Conservation (phyloP, 1,140 invertebrate genomes). For the Zaprionus inermis region DNA sequence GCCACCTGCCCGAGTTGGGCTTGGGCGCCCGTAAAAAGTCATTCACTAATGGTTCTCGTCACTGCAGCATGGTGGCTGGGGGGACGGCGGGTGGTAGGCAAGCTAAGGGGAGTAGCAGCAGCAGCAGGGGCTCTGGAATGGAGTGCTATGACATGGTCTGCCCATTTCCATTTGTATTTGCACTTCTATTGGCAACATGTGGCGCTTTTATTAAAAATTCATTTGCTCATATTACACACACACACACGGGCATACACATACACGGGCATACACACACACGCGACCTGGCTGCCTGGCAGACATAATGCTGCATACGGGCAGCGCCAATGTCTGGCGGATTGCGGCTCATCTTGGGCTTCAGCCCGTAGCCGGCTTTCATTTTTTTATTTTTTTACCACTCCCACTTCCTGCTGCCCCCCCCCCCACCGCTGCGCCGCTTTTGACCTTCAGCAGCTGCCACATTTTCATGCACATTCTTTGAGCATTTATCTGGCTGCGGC, state of each 20-base stretch:
- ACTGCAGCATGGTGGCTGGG: constrained; percentile 34
- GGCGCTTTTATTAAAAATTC: constrained; percentile 82
- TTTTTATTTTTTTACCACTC: constrained; percentile 25
- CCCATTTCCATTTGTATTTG: constrained; percentile 70
- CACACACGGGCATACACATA: constrained; percentile 26
- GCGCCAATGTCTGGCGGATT: constrained; percentile 45
- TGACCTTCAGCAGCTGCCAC: constrained; percentile 79
- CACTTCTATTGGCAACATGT: constrained; percentile 80
- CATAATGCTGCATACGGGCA: constrained; percentile 4
- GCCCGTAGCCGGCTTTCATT: constrained; percentile 23
- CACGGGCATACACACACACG: neutral
- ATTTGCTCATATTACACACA: constrained; percentile 71
- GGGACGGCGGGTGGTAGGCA: neutral
- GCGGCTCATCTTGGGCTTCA: constrained; percentile 30
- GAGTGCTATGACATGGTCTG: constrained; percentile 42
- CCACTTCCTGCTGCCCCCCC: constrained; percentile 1
- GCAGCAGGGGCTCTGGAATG: constrained; percentile 1
- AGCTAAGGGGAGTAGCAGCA: neutral
- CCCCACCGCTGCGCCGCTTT: constrained; percentile 4
- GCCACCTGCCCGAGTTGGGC: constrained; percentile 44
- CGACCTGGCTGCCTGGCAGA: neutral
- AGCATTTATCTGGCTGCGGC: constrained; percentile 27
- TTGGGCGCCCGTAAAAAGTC: constrained; percentile 61
- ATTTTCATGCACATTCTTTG: constrained; percentile 60
- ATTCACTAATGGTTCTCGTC: constrained; percentile 76